Base-by-base conservation (phyloP, 2,113 vertebrate species). In the Myotis brandtii region DNA sequence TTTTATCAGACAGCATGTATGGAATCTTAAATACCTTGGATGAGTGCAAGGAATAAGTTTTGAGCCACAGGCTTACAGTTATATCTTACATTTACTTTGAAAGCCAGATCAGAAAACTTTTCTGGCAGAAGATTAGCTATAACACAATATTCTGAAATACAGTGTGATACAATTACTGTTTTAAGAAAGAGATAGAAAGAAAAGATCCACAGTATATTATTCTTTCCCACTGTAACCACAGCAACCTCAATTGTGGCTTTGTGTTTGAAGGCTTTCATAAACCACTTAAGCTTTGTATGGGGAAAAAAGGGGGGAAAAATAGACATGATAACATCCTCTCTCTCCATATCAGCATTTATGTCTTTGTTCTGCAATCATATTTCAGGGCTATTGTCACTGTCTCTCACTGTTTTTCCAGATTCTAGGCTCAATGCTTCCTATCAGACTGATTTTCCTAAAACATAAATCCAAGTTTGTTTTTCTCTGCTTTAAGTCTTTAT, bases 161-260 rank as follows among this genome's bases (percentile, higher is more conserved):
- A 69, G 3, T 62, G 13, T 80, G 40, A 86, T 79, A 59, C 89
- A 94, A 96, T 91, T 46, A 50, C 79, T 91, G 9, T 77, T 92
- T 81, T 70, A 90, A 89, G 67, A 93, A 76, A 73, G 40, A 11
- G 21, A 18, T 43, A 59, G 37, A 62, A 82, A 96, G 43, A 72
- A 93, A 94, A 77, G 80, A 94, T 87, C 6, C 23, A 86, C 21
- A 1, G 5, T 32, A 6, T 88, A 95, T 95, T 93, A 27, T 91
- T 86, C 34, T 80, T 62, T 90, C 18, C 9, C 13, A 59, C 27
- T 72, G 56, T 91, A 96, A 95, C 37, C 79, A 86, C 86, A 89
- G 89, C 86, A 95, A 95, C 87, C 50, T 80, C 64, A 64, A 5
- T 25, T 37, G 75, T 87, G 64, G 54, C 27, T 93, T 43, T 86